Evolutionary conservation across 2,888 invertebrate species (phyloP).

Genomic region (Hirudinaria manillensis): DNA sequence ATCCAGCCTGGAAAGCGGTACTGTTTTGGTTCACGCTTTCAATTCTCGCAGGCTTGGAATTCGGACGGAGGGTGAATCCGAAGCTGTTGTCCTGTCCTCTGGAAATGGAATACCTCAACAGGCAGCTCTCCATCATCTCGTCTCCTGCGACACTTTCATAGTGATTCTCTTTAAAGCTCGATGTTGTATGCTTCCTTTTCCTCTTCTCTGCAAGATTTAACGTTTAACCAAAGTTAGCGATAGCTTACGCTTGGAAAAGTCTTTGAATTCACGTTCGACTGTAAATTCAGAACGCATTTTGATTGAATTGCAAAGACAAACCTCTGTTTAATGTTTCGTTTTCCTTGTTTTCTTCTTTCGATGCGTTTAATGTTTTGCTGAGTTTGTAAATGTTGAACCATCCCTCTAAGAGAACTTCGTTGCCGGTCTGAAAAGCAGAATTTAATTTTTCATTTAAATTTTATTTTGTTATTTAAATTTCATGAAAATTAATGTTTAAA

Average conservation of each 20-base stretch:
- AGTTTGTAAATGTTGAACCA: conserved; percentile 12
- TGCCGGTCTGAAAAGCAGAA: conserved; percentile 2
- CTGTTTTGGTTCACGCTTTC: not conserved
- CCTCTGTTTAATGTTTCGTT: not conserved
- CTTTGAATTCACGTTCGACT: too few relatives aligned
- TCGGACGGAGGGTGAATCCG: not conserved
- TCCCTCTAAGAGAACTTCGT: not conserved
- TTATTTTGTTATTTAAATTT: not conserved
- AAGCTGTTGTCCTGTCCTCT: not conserved
- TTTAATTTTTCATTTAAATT: not conserved
- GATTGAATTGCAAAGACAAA: not conserved
- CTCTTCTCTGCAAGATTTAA: too few relatives aligned
- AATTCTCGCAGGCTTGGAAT: not conserved
- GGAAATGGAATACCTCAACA: not conserved
- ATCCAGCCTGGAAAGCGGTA: not conserved
- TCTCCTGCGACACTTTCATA: not conserved
- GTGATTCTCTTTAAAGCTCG: not conserved
- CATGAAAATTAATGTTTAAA: too few relatives aligned
- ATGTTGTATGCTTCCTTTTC: not conserved
- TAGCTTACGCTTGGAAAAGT: too few relatives aligned
- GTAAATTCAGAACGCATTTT: not conserved
- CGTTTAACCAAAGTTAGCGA: too few relatives aligned
- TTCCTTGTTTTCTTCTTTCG: conserved; percentile 1
- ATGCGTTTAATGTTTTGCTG: not conserved
- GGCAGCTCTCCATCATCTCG: not conserved